Conservation (phyloP, 2,113 vertebrate genomes). For the Elachura formosa region DNA sequence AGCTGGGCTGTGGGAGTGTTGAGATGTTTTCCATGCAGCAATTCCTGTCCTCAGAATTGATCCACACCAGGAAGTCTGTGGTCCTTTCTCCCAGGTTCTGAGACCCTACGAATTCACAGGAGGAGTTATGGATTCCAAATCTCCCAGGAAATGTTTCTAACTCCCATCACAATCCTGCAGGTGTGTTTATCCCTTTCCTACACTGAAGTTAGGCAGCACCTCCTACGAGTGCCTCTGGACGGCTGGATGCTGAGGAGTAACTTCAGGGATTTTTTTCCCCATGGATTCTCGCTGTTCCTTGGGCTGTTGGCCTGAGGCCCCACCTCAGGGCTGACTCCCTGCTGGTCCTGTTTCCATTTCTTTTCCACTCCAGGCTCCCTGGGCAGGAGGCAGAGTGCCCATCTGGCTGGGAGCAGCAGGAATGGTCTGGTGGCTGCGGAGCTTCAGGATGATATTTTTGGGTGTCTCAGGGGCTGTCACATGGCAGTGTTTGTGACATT, state of each 20-base stretch:
- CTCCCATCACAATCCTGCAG: accelerated
- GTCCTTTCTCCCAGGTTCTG: neutral
- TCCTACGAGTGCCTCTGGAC: neutral
- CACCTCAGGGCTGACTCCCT: neutral
- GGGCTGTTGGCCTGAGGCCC: neutral
- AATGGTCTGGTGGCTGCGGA: neutral
- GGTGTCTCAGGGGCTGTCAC: neutral
- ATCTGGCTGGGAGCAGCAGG: neutral
- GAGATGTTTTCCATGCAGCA: neutral
- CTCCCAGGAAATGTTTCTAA: neutral
- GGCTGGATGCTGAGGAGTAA: neutral
- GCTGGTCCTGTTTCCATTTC: neutral
- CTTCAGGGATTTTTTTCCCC: neutral
- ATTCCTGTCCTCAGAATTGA: accelerated
- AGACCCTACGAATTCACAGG: neutral
- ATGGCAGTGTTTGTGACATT: neutral
- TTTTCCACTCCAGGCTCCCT: accelerated
- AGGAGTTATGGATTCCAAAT: neutral
- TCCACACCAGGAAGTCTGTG: accelerated
- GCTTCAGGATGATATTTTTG: neutral
- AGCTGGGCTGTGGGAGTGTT: neutral
- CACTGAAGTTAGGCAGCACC: accelerated
- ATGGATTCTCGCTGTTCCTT: neutral
- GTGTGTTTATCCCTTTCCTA: neutral
- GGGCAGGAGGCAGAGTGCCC: neutral